phyloP scores from a whole-genome alignment of 2,888 invertebrate species.

The Mythimna impura region DNA sequence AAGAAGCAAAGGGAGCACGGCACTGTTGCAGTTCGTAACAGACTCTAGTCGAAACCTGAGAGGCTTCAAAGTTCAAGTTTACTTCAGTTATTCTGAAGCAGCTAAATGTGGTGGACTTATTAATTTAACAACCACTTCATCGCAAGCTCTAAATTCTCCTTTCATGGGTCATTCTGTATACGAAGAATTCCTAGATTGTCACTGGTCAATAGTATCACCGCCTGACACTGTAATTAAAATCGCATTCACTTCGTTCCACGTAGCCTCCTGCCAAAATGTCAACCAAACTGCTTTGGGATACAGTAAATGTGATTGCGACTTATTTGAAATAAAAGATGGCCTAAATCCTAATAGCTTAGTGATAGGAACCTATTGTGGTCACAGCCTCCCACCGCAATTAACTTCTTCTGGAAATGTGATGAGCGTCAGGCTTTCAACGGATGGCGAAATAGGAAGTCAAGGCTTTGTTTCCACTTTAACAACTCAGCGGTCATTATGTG shows the following conservation, averaged over 20 bases:
- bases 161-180: constrained; percentile 85
- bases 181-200: constrained; percentile 93
- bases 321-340: constrained; percentile 94
- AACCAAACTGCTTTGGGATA: constrained; percentile 82
- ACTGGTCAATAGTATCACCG: constrained; percentile 92
- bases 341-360: constrained; percentile 91
- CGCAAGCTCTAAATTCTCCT: constrained; percentile 82
- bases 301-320: constrained; percentile 93
- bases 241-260: constrained; percentile 88
- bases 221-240: constrained; percentile 91
- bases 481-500: constrained; percentile 82
- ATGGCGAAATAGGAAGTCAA: constrained; percentile 89
- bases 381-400: constrained; percentile 88
- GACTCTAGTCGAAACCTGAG: constrained; percentile 81
- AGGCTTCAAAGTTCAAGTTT: constrained; percentile 91
- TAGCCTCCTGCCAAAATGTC: constrained; percentile 84
- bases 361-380: constrained; percentile 93
- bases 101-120: constrained; percentile 93
- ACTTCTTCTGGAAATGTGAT: constrained; percentile 91
- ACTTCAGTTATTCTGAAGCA: constrained; percentile 89
- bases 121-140: constrained; percentile 84
- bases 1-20: constrained; percentile 90
- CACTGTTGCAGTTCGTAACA: constrained; percentile 89
- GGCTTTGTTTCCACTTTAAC: constrained; percentile 92
- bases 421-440: constrained; percentile 92